phyloP scores from a whole-genome alignment of 2,797 vertebrate species.

The Nannoperca australis region DNA sequence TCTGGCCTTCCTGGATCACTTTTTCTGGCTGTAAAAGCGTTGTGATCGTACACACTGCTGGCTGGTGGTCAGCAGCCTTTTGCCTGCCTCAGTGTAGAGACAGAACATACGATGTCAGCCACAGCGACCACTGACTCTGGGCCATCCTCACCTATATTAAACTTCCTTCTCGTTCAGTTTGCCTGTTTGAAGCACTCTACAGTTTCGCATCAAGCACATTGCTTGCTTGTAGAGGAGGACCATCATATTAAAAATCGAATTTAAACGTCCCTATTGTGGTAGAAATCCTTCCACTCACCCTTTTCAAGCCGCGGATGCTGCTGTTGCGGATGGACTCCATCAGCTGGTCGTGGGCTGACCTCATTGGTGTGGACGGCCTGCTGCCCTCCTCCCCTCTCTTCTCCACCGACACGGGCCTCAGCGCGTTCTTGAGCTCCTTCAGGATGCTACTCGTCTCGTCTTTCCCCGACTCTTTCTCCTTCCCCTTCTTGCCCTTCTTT shows the following conservation, averaged over 20 bases:
- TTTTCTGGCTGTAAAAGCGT: slow-evolving; percentile 36
- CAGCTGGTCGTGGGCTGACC: slow-evolving; percentile 92
- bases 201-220: slow-evolving; percentile 16
- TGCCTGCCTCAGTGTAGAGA: slow-evolving; percentile 36
- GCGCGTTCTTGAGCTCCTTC: slow-evolving; percentile 93
- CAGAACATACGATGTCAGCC: slow-evolving; percentile 47
- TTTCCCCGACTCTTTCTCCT: slow-evolving; percentile 82
- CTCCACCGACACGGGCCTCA: slow-evolving; percentile 89
- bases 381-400: slow-evolving; percentile 89
- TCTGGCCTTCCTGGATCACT: slow-evolving; percentile 5
- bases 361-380: slow-evolving; percentile 92
- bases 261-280: neutral
- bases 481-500: slow-evolving; percentile 89
- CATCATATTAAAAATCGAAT: neutral
- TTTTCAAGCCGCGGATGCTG: slow-evolving; percentile 86
- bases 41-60: slow-evolving; percentile 40
- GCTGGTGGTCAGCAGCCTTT: slow-evolving; percentile 41
- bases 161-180: slow-evolving; percentile 40
- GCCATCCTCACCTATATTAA: slow-evolving; percentile 64
- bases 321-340: slow-evolving; percentile 95
- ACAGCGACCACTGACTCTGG: slow-evolving; percentile 55
- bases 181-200: slow-evolving; percentile 15
- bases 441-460: slow-evolving; percentile 88
- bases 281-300: slow-evolving; percentile 82
- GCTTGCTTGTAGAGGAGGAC: slow-evolving; percentile 27